Base-by-base conservation (phyloP, 2,113 vertebrate genomes). In the Vidua macroura region DNA sequence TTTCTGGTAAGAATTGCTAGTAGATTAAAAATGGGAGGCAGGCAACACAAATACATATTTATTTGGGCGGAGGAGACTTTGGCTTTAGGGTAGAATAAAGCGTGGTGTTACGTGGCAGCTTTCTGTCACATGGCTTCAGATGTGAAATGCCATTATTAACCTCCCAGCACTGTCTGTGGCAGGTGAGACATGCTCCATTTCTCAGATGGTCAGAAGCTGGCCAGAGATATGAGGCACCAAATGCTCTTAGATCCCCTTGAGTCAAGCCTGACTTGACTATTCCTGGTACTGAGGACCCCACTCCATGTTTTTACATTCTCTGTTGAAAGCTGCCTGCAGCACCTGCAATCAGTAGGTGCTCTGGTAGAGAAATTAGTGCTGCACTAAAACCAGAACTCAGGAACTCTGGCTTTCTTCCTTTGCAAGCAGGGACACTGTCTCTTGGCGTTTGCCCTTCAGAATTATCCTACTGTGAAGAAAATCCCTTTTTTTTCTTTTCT, bases 21-120 rank as follows among this genome's bases (percentile, higher is more conserved):
- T 68, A 55, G 79, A 90, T 86, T 94, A 86, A 93, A 92, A 86
- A 90, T 25, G 37, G 56, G 69, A 90, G 69, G 37, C 60, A 88
- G 44, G 64, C 59, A 88, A 78, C 83, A 82, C 56, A 68, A 93
- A 90, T 82, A 69, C 60, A 37, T 92, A 83, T 67, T 96, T 83
- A 86, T 83, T 93, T 93, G 92, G 90, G 87, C 52, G 92, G 87
- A 94, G 94, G 76, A 96, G 68, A 88, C 76, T 95, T 94, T 92
- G 75, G 87, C 94, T 96, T 90, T 86, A 94, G 85, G 76, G 85
- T 90, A 92, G 88, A 94, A 92, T 94, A 94, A 93, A 86, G 79
- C 1, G 0, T 53, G 92, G 73, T 81, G 88, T 92, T 95, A 93
- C 6, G 35, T 90, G 93, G 79, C 83, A 90, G 79, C 68, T 95